A percentile compares a stretch with the other conserved stretches of the same genome.
Conservation (phyloP, 2,888 invertebrate species). For the Allophyes oxyacanthae region DNA sequence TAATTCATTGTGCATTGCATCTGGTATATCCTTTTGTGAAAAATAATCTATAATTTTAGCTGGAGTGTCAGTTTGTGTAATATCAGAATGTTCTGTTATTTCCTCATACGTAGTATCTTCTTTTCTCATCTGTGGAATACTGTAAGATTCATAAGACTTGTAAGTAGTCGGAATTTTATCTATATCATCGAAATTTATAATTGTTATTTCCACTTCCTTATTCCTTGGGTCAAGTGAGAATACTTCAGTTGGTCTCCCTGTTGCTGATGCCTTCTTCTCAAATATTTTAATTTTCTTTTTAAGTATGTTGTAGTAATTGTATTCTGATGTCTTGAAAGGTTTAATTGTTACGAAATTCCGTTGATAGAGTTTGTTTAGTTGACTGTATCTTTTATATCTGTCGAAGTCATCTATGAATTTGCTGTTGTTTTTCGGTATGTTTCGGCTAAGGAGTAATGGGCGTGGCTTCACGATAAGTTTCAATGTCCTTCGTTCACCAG, state of each 20-base stretch:
- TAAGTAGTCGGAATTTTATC: constrained; percentile 20
- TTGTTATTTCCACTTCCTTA: constrained; percentile 56
- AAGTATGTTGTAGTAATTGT: constrained; percentile 33
- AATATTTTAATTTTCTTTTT: constrained; percentile 31
- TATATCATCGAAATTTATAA: constrained; percentile 58
- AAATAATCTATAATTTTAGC: rapidly evolving
- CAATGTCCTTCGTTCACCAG: neutral
- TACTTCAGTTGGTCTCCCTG: neutral
- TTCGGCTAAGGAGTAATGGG: too few species aligned
- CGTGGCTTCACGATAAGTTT: neutral
- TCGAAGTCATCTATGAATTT: neutral
- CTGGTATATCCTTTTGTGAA: neutral
- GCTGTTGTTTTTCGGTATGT: neutral
- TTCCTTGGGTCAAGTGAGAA: neutral
- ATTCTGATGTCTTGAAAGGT: neutral
- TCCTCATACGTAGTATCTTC: neutral
- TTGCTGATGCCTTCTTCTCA: constrained; percentile 17
- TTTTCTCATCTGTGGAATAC: neutral
- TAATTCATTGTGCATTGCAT: constrained; percentile 20
- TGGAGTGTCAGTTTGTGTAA: neutral
- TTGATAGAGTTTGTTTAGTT: neutral
- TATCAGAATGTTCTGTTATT: neutral
- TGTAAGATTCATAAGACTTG: neutral
- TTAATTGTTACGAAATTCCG: constrained; percentile 1
- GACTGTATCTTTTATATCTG: constrained; percentile 23